A percentile compares a stretch with the other conserved stretches of the same genome.
Evolutionary conservation across 2,113 vertebrate genomes (phyloP).

Genomic region (Cheirogaleus medius): DNA sequence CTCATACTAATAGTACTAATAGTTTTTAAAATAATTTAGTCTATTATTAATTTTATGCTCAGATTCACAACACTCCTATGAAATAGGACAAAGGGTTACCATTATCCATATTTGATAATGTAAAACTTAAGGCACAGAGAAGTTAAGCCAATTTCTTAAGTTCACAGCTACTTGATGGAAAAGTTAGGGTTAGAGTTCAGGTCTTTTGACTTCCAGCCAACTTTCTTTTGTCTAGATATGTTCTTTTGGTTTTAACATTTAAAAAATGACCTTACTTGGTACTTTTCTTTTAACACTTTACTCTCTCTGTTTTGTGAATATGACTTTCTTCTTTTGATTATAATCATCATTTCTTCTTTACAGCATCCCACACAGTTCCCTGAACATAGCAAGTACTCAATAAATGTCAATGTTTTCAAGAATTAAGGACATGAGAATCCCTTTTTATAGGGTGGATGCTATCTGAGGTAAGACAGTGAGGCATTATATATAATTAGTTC

Average conservation of each 20-base stretch:
- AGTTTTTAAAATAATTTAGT: conserved; percentile 1
- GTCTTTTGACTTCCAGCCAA: background rate
- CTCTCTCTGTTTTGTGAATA: background rate
- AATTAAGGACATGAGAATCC: background rate
- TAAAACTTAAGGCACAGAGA: background rate
- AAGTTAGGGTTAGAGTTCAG: background rate
- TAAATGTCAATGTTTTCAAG: background rate
- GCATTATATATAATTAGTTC: background rate
- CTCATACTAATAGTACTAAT: background rate
- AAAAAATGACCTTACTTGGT: background rate
- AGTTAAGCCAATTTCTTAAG: background rate
- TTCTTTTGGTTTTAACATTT: conserved; percentile 10
- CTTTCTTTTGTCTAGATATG: background rate
- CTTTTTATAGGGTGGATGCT: background rate
- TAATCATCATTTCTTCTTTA: background rate
- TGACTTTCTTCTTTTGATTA: background rate
- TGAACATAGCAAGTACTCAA: background rate
- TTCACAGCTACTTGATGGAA: background rate
- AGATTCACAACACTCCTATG: background rate
- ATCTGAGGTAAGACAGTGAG: background rate
- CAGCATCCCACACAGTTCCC: background rate
- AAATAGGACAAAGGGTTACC: background rate
- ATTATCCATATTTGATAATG: background rate
- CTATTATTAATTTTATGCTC: conserved; percentile 1
- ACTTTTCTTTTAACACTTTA: background rate